Evolutionary conservation across 2,797 vertebrate species (phyloP).

Genomic region (Anabas testudineus): DNA sequence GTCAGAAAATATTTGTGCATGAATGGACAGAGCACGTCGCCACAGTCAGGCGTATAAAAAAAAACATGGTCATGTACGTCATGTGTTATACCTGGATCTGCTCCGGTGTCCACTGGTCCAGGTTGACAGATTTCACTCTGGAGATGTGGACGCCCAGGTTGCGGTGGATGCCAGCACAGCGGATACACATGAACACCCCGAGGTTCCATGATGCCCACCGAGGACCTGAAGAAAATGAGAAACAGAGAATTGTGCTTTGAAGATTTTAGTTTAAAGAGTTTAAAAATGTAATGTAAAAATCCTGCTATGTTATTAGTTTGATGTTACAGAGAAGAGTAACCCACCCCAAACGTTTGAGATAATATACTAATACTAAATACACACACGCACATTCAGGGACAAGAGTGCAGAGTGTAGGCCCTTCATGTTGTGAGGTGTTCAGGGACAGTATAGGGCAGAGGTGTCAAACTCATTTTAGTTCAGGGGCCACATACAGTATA

Average conservation of each 20-base stretch:
- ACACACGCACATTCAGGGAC: too few relatives aligned
- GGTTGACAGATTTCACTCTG: slow-evolving; percentile 98
- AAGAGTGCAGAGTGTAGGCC: too few relatives aligned
- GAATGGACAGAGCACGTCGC: too few relatives aligned
- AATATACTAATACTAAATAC: too few relatives aligned
- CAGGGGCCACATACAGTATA: too few relatives aligned
- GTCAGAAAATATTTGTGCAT: too few relatives aligned
- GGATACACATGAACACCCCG: slow-evolving; percentile 98
- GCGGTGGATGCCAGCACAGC: slow-evolving; percentile 98
- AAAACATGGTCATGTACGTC: too few relatives aligned
- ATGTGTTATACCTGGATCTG: slow-evolving; percentile 97
- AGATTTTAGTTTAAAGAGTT: too few relatives aligned
- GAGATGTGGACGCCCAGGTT: slow-evolving; percentile 99
- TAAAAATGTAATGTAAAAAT: not conserved
- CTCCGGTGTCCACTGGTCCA: slow-evolving; percentile 98
- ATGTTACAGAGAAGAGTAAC: not conserved
- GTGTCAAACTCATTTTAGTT: too few relatives aligned
- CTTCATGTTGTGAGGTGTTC: too few relatives aligned
- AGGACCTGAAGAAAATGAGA: slow-evolving; percentile 84
- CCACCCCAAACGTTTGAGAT: not conserved
- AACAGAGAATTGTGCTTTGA: not conserved
- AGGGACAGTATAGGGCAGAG: too few relatives aligned
- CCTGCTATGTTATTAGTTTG: slow-evolving; percentile 11
- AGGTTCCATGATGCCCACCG: slow-evolving; percentile 99
- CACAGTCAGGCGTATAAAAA: too few relatives aligned